These are phyloP conservation scores for Cerastis rubricosa DNA, from an alignment of 2,888 invertebrate species.

Conservation along the genomic window DNA sequence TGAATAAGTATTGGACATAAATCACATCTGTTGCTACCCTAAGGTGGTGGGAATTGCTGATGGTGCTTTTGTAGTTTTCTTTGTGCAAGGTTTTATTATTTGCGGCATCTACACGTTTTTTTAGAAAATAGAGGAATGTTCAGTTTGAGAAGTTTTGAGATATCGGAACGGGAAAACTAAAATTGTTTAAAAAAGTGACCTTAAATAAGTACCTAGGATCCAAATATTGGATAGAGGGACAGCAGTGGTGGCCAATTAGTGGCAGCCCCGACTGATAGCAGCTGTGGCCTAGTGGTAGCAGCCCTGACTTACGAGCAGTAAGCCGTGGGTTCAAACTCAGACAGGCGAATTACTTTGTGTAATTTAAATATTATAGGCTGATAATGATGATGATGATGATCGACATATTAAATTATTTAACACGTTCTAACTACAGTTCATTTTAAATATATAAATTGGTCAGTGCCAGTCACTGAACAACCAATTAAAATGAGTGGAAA, in stretches of 20 bases:
- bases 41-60: constrained; percentile 72
- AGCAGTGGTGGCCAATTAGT: too few relatives aligned
- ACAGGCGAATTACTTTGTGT: too few relatives aligned
- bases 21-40: constrained; percentile 75
- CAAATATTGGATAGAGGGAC: too few relatives aligned
- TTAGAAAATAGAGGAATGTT: constrained; percentile 5
- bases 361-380: too few relatives aligned
- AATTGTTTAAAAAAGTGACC: not conserved
- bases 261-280: too few relatives aligned
- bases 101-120: constrained; percentile 41
- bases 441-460: not conserved
- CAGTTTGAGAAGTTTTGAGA: not conserved
- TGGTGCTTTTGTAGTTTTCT: constrained; percentile 67
- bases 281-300: too few relatives aligned
- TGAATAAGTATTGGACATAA: constrained; percentile 73
- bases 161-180: not conserved
- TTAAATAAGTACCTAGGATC: not conserved
- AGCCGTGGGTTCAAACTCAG: too few relatives aligned
- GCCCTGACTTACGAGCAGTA: too few relatives aligned
- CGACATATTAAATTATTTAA: not conserved
- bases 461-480: not conserved
- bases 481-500: constrained; percentile 13
- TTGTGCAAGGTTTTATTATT: constrained; percentile 57
- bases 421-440: not conserved
- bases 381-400: too few relatives aligned